Base-by-base conservation (phyloP, 1,140 invertebrate species). In the Listronotus bonariensis region DNA sequence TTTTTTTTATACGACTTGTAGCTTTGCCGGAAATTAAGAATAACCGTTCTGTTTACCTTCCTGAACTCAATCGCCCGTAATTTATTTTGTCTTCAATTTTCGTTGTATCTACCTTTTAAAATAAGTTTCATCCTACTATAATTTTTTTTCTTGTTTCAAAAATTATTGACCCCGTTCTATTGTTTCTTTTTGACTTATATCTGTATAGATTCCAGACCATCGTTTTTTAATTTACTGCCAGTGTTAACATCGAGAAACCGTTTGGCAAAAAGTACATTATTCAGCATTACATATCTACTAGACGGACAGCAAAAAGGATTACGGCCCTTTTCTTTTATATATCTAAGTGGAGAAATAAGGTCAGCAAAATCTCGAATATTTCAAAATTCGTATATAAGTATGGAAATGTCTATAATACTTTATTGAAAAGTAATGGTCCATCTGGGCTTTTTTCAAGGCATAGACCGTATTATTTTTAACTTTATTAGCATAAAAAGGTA, bases 291-390 rank as follows among this genome's bases (percentile, higher is more conserved):
- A 45, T n/a, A 45, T 45, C 42, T 5, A 45, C 42, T n/a, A 45
- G 42, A 45, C 42, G 42, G 17, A 17, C 42, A 6, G 42, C 14
- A 45, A 45, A 45, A 45, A 45, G 42, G 42, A 45, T 45, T 45
- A 45, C 42, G 42, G n/a, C 42, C 42, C 14, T 45, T 45, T 45
- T 45, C 42, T 45, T 11, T 45, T 45, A n/a, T 45, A 45, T n/a
- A 45, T 45, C 5, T 45, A 45, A 45, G 42, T 15, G 42, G 14
- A 9, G 8, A n/a, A 45, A 15, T 45, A 14, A 8, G 42, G 42
- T 45, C 42, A 45, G 42, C 42, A 45, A 45, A 45, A 45, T 45
- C 17, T 45, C 42, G 42, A 45, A 45, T 45, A 45, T 45, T 45
- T 45, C 42, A 45, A 14, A 6, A 45, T 45, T 45, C 42, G 14